These are phyloP conservation scores for Drosophila eohydei DNA, from an alignment of 2,888 invertebrate species.

Conservation along the genomic window DNA sequence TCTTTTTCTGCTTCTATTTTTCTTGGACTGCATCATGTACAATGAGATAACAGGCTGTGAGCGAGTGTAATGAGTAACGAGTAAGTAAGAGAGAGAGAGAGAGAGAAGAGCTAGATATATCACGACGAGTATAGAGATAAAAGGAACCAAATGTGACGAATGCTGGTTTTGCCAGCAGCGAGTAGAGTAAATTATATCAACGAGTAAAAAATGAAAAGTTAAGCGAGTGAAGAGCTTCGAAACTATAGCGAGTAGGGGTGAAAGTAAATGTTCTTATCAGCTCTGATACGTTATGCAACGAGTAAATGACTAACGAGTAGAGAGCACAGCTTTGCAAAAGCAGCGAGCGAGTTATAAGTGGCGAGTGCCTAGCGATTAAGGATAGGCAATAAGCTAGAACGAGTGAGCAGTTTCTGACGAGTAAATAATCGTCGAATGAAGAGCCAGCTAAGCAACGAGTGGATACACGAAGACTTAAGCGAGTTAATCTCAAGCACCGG, in stretches of 20 bases:
- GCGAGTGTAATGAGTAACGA: slow-evolving; percentile 1
- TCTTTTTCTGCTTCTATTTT: slow-evolving; percentile 19
- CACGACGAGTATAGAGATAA: neutral
- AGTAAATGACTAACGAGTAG: no score
- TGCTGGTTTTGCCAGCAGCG: neutral
- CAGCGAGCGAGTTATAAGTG: neutral
- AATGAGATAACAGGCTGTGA: neutral
- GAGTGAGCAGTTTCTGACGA: neutral
- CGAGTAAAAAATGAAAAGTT: neutral
- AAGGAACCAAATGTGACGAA: neutral
- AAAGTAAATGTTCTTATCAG: no score
- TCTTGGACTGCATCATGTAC: slow-evolving; percentile 50
- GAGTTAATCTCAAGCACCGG: no score
- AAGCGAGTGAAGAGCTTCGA: neutral
- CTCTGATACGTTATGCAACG: no score
- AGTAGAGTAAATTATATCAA: neutral
- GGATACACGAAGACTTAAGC: no score
- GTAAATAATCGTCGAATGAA: neutral
- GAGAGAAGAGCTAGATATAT: neutral
- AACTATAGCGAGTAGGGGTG: neutral
- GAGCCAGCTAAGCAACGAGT: neutral
- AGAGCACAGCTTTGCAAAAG: no score
- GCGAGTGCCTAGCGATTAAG: no score
- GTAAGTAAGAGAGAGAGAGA: neutral
- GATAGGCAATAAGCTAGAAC: neutral